Conservation (phyloP, 2,113 vertebrate species). For the Lanius collurio region DNA sequence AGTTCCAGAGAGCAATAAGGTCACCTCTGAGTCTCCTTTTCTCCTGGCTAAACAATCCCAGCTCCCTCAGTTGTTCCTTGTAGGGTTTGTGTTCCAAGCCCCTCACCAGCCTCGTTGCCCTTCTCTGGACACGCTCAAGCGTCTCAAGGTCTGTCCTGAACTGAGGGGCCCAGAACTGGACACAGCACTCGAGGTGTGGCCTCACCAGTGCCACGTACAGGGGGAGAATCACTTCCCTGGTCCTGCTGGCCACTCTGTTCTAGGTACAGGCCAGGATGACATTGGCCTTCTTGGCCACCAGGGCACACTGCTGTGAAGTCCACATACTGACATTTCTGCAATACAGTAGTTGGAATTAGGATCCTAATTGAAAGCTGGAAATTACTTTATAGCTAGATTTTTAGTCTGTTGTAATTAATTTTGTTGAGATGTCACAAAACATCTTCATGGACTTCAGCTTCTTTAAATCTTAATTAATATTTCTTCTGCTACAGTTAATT, state of each 20-base stretch:
- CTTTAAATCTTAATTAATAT: not conserved
- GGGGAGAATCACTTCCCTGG: not conserved
- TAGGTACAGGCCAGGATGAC: not conserved
- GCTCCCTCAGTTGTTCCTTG: not conserved
- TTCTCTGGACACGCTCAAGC: accelerated
- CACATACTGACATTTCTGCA: not conserved
- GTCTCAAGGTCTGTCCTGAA: not conserved
- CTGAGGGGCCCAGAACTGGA: not conserved
- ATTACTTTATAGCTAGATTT: not conserved
- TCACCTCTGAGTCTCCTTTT: not conserved
- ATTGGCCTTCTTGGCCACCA: not conserved
- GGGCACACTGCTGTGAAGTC: not conserved
- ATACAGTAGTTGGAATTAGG: not conserved
- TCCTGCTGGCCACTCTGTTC: not conserved
- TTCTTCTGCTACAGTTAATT: not conserved
- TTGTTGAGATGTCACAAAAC: not conserved
- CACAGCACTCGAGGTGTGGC: not conserved
- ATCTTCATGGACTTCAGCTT: not conserved
- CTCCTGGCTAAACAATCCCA: not conserved
- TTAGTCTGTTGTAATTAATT: not conserved
- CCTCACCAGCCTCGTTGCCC: not conserved
- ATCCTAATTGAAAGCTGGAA: not conserved
- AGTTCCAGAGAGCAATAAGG: not conserved
- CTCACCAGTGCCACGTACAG: not conserved
- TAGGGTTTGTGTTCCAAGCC: not conserved